Base-by-base conservation (phyloP, 1,140 invertebrate genomes). In the Pseudobourletiella spinata region DNA sequence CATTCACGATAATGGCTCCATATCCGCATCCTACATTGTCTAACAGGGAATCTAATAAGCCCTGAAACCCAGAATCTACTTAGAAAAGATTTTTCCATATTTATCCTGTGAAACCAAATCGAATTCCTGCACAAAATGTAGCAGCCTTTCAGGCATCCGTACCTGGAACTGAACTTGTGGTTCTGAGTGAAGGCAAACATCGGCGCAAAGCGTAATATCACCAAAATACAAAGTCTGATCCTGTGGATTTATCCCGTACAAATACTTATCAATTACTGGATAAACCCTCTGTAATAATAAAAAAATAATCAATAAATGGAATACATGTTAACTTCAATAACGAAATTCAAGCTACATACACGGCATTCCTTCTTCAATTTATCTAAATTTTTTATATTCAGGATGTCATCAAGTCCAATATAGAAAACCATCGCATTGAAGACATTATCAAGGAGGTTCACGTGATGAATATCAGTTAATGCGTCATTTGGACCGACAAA, bases 281-380 rank as follows among this genome's bases (percentile, higher is more conserved):
- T 83, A 87, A 68, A 83, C 86, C 2, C 77, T 71, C 81, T 83
- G 69, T 16, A 74, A 76, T 52, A 58, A 61, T 25, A 63, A 59
- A 68, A 52, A 57, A 2, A 29, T 14, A 54, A n/a, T n/a, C n/a
- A n/a, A n/a, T 20, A 14, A 24, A 54, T 14, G 29, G 20, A 14
- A 54, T 24, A 8, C 14, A 8, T 54, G 51, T 54, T n/a, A n/a
- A n/a, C n/a, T n/a, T n/a, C n/a, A n/a, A n/a, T n/a, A n/a, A n/a
- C n/a, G n/a, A n/a, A n/a, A n/a, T n/a, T n/a, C n/a, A n/a, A n/a
- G n/a, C 18, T 29, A 60, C 65, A 66, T 70, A 85, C 82, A 69
- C 86, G 80, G 56, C 90, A 77, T 66, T 90, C 87, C 74, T 83
- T 80, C 72, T 90, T 90, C 22, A 90, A 76, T 71, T 85, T 80